A percentile compares a stretch with the other conserved stretches of the same genome.
phyloP scores from a whole-genome alignment of 2,888 invertebrate genomes.

The Zygothrica quintamaculata region DNA sequence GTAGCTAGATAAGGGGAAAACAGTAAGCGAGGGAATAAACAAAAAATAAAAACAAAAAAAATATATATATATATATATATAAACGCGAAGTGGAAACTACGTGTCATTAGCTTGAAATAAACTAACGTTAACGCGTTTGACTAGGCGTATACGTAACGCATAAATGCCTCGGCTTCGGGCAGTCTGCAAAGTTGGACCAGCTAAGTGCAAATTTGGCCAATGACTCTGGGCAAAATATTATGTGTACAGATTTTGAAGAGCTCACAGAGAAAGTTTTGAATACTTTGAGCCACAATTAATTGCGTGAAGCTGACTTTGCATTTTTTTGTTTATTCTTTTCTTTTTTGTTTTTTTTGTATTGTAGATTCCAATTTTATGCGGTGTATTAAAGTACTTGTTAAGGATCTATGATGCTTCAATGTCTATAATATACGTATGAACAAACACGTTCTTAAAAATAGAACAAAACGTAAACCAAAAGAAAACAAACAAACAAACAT shows the following conservation, averaged over 20 bases:
- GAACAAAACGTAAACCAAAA: slow-evolving; percentile 5
- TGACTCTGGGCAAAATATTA: slow-evolving; percentile 36
- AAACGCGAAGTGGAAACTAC: background rate
- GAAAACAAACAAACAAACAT: slow-evolving; percentile 28
- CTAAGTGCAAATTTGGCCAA: slow-evolving; percentile 39
- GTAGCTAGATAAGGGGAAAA: background rate
- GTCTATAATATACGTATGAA: background rate
- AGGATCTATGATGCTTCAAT: no score
- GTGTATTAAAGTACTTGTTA: slow-evolving; percentile 24
- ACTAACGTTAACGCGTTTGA: slow-evolving; percentile 12
- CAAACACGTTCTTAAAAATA: slow-evolving; percentile 20
- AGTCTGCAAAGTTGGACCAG: slow-evolving; percentile 42
- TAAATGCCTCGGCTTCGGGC: slow-evolving; percentile 16
- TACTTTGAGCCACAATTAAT: slow-evolving; percentile 48
- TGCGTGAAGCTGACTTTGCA: slow-evolving; percentile 42
- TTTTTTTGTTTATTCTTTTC: no score
- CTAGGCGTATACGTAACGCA: slow-evolving; percentile 51
- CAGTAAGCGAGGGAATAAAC: no score
- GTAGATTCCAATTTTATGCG: background rate
- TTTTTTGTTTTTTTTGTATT: no score
- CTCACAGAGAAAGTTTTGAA: slow-evolving; percentile 27
- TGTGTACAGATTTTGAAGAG: background rate
- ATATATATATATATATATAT: no score
- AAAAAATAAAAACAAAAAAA: no score
- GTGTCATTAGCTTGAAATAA: slow-evolving; percentile 26